Conservation (phyloP, 2,888 invertebrate genomes). For the Rhyacophila evoluta region DNA sequence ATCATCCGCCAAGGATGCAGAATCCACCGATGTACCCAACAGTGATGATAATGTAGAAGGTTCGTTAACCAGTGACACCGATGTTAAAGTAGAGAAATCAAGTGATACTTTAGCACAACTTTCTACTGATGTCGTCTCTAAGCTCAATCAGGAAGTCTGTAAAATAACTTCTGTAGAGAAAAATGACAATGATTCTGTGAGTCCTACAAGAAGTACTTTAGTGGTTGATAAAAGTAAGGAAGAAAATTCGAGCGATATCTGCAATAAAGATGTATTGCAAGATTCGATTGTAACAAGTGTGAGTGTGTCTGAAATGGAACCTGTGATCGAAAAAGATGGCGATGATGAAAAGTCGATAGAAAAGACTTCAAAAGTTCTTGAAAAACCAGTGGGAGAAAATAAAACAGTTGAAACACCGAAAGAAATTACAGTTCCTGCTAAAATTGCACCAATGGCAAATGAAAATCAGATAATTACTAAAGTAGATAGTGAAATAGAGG, state of each 20-base stretch:
- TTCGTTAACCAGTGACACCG: not conserved
- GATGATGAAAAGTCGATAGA: not conserved
- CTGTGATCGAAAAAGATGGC: not conserved
- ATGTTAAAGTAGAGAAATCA: not conserved
- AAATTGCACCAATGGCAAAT: no score
- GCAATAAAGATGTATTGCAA: not conserved
- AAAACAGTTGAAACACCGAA: not conserved
- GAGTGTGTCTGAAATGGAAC: not conserved
- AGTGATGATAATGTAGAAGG: slow-evolving; percentile 30
- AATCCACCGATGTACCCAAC: not conserved
- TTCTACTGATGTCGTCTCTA: not conserved
- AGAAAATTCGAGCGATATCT: not conserved
- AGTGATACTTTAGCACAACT: not conserved
- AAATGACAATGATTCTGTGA: not conserved
- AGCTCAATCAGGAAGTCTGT: not conserved
- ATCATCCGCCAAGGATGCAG: slow-evolving; percentile 40
- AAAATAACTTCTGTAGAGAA: not conserved
- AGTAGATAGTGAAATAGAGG: not conserved
- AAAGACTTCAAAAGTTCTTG: not conserved
- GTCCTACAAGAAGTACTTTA: not conserved
- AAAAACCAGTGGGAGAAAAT: not conserved
- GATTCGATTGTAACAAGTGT: not conserved
- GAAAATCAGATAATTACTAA: not conserved
- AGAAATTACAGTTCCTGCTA: not conserved
- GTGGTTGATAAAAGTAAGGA: not conserved